Percentiles rank a stretch among this genome's conserved stretches.
Evolutionary conservation across 2,113 vertebrate genomes (phyloP).

Genomic region (Eretmochelys imbricata): DNA sequence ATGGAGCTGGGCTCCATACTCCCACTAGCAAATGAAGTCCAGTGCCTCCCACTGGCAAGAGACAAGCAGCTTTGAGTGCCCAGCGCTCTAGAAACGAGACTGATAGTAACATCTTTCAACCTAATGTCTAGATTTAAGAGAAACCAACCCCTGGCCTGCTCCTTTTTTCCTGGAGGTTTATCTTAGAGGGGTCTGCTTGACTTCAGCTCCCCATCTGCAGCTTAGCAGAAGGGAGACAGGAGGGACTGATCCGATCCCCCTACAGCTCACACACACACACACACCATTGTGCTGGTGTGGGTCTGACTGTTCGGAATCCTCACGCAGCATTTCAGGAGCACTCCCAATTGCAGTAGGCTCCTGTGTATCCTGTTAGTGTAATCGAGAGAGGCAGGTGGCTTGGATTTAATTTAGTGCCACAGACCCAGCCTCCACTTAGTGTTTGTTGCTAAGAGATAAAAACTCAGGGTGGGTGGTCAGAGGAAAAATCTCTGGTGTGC

Average conservation of each 20-base stretch:
- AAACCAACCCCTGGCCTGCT: neutral
- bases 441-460: neutral
- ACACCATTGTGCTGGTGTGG: neutral
- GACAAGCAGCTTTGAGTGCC: neutral
- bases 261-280: rapidly evolving
- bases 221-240: neutral
- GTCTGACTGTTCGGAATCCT: neutral
- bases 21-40: neutral
- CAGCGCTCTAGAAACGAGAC: neutral
- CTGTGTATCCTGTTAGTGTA: neutral
- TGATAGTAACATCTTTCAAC: neutral
- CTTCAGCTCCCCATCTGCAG: neutral
- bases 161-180: neutral
- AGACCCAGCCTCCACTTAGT: neutral
- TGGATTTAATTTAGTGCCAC: neutral
- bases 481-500: neutral
- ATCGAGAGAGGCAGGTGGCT: neutral
- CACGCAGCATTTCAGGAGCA: neutral
- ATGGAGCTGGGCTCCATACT: neutral
- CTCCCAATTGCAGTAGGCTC: neutral
- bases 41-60: neutral
- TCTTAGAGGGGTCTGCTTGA: neutral
- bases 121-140: neutral
- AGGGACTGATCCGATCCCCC: neutral
- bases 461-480: conserved; percentile 18